phyloP scores from a whole-genome alignment of 2,797 vertebrate species.

The Austrolebias charrua region DNA sequence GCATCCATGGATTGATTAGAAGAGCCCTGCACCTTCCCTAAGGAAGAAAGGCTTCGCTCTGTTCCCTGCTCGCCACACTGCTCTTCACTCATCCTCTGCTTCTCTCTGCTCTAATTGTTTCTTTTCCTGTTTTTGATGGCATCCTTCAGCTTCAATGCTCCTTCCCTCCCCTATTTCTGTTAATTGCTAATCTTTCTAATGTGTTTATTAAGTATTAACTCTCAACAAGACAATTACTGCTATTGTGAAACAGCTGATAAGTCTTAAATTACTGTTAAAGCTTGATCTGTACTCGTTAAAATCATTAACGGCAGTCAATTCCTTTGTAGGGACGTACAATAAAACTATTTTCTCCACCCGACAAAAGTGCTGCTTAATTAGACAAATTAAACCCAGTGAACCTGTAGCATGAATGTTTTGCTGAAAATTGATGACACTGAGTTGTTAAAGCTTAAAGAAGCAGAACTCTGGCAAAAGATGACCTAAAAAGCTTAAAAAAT shows the following conservation, averaged over 20 bases:
- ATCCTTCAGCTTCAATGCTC: background rate
- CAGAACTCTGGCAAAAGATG: too few relatives aligned
- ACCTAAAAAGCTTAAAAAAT: too few relatives aligned
- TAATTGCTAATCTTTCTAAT: slow-evolving; percentile 53
- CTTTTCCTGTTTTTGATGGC: slow-evolving; percentile 4
- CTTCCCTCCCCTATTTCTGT: background rate
- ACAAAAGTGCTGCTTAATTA: background rate
- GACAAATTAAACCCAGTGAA: background rate
- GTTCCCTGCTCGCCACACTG: slow-evolving; percentile 29
- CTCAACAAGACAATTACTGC: slow-evolving; percentile 67
- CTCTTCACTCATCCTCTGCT: slow-evolving; percentile 25
- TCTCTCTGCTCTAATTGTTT: slow-evolving; percentile 33
- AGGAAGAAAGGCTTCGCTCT: slow-evolving; percentile 72
- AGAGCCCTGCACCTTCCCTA: slow-evolving; percentile 78
- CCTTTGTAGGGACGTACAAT: background rate
- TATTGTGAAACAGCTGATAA: slow-evolving; percentile 65
- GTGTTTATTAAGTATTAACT: slow-evolving; percentile 59
- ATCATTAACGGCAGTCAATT: background rate
- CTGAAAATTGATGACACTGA: too few relatives aligned
- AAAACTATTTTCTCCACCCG: background rate
- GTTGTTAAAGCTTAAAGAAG: too few relatives aligned
- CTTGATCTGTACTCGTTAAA: background rate
- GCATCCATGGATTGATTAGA: slow-evolving; percentile 90
- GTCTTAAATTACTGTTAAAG: background rate
- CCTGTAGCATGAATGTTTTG: too few relatives aligned